Percentiles rank a stretch among this genome's conserved stretches.
phyloP scores from a whole-genome alignment of 2,113 vertebrate species.

The Elephantulus edwardii region DNA sequence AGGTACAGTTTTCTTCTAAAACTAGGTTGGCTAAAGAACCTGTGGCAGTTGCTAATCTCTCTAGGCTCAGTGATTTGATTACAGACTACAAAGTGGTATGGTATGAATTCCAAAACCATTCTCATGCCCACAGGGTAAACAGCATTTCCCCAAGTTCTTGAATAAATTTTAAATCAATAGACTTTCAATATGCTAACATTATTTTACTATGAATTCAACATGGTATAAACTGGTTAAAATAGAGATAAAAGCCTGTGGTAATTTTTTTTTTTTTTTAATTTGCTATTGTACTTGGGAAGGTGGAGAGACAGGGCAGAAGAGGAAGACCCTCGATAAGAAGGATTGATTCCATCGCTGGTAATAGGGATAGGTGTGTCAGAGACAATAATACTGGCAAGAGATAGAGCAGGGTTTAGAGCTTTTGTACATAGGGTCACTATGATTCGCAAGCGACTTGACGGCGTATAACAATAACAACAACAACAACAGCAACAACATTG shows the following conservation, averaged over 20 bases:
- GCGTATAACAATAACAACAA: too few species aligned
- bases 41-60: background rate
- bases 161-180: constrained; percentile 4
- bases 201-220: background rate
- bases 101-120: background rate
- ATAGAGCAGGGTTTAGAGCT: too few species aligned
- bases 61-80: background rate
- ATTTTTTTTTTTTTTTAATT: constrained; percentile 30
- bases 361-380: too few species aligned
- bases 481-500: too few species aligned
- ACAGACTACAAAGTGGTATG: background rate
- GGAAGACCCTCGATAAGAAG: too few species aligned
- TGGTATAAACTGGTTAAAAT: constrained; percentile 10
- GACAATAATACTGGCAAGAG: too few species aligned
- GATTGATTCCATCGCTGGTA: too few species aligned
- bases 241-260: background rate
- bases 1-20: background rate
- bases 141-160: background rate
- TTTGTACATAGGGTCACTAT: too few species aligned
- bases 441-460: too few species aligned
- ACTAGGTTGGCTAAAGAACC: background rate
- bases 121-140: background rate
- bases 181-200: background rate
- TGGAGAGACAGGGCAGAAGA: too few species aligned
- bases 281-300: too few species aligned